Conservation (phyloP, 2,797 vertebrate genomes). For the Hoplostethus atlanticus region DNA sequence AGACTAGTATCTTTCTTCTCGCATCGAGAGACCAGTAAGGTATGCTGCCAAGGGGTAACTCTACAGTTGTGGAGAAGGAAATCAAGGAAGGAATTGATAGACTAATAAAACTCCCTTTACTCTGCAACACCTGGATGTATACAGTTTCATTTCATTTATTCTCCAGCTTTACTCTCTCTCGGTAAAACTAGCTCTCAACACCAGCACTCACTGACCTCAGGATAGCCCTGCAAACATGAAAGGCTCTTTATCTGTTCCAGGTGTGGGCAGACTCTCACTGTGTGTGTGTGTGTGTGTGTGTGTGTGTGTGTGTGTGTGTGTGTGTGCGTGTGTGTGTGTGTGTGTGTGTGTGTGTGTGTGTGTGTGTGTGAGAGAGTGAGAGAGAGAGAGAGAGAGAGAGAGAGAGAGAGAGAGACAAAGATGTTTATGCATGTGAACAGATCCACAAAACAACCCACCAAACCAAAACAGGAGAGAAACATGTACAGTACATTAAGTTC, state of each 20-base stretch:
- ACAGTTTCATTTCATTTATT: slow-evolving; percentile 80
- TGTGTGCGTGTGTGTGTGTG: slow-evolving; percentile 30
- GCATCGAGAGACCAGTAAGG: slow-evolving; percentile 48
- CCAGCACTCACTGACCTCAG: slow-evolving; percentile 82
- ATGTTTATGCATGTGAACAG: slow-evolving; percentile 67
- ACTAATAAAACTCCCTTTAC: slow-evolving; percentile 76
- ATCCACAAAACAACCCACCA: slow-evolving; percentile 62
- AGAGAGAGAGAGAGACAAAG: slow-evolving; percentile 55
- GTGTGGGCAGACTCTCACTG: slow-evolving; percentile 80
- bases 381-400: slow-evolving; percentile 57
- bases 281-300: slow-evolving; percentile 17
- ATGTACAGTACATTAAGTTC: slow-evolving; percentile 52
- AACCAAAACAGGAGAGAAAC: slow-evolving; percentile 60
- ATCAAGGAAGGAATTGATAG: slow-evolving; percentile 68
- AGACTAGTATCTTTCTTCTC: slow-evolving; percentile 48
- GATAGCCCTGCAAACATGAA: slow-evolving; percentile 85
- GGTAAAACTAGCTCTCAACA: slow-evolving; percentile 84
- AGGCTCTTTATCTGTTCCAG: slow-evolving; percentile 87
- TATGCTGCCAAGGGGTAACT: slow-evolving; percentile 50
- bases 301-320: slow-evolving; percentile 41
- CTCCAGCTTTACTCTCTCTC: slow-evolving; percentile 73
- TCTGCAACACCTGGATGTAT: slow-evolving; percentile 80
- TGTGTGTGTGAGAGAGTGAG: slow-evolving; percentile 45
- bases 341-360: slow-evolving; percentile 31
- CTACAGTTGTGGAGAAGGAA: slow-evolving; percentile 54